These are phyloP conservation scores for Drosophila anomalata DNA, from an alignment of 2,888 invertebrate species.

Conservation along the genomic window DNA sequence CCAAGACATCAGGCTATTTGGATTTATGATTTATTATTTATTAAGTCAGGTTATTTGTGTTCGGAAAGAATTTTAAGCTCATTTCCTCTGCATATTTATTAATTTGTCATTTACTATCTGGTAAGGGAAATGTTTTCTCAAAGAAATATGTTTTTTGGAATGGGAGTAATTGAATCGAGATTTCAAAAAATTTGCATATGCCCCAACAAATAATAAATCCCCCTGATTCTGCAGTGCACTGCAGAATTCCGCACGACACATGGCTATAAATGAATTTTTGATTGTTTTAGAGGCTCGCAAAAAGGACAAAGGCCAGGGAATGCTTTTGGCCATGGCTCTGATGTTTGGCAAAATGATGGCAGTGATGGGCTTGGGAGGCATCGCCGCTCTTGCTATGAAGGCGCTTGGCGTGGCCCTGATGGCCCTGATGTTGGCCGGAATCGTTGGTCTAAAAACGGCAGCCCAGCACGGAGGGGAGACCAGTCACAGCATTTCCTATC, in stretches of 20 bases:
- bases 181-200: conserved; percentile 7
- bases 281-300: conserved; percentile 86
- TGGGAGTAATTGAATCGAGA: not conserved
- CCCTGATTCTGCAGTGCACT: conserved; percentile 2
- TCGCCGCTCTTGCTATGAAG: conserved; percentile 92
- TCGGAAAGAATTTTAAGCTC: not conserved
- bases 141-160: not conserved
- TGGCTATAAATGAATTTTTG: conserved; percentile 25
- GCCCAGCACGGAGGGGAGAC: conserved; percentile 85
- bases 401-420: conserved; percentile 89
- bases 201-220: conserved; percentile 4
- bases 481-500: conserved; percentile 85
- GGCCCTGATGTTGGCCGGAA: conserved; percentile 90
- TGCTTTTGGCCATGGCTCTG: conserved; percentile 86
- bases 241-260: conserved; percentile 6
- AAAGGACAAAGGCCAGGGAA: conserved; percentile 86
- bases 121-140: conserved; percentile 1
- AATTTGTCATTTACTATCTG: conserved; percentile 1
- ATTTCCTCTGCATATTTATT: not conserved
- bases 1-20: not conserved
- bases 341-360: conserved; percentile 92
- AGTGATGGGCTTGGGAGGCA: conserved; percentile 89
- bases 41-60: not conserved
- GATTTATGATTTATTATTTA: no score
- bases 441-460: conserved; percentile 90